Evolutionary conservation across 2,888 invertebrate genomes (phyloP).

Genomic region (Petrolisthes cinctipes): DNA sequence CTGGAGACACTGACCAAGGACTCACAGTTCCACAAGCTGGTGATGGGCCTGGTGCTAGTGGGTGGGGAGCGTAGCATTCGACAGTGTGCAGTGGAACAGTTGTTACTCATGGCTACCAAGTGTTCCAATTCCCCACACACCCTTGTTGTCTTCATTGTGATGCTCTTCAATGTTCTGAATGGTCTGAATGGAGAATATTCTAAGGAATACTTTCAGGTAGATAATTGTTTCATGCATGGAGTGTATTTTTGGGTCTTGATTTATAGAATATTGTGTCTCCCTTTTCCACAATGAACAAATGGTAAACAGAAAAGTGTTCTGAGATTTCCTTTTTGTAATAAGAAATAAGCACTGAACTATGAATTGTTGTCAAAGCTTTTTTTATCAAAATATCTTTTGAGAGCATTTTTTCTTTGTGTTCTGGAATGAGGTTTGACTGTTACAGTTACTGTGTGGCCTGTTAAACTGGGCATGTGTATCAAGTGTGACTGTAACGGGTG

Average conservation of each 20-base stretch:
- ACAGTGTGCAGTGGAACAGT: slow-evolving; percentile 85
- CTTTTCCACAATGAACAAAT: too few relatives aligned
- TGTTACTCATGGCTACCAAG: slow-evolving; percentile 85
- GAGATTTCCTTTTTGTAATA: too few relatives aligned
- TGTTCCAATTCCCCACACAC: slow-evolving; percentile 78
- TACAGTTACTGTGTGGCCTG: slow-evolving; percentile 78
- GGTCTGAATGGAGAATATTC: slow-evolving; percentile 78
- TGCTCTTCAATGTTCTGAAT: slow-evolving; percentile 78
- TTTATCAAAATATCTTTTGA: too few relatives aligned
- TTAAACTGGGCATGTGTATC: slow-evolving; percentile 75
- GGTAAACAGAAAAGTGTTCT: too few relatives aligned
- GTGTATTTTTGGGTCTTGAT: background rate
- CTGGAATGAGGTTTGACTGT: background rate
- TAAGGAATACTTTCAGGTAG: slow-evolving; percentile 80
- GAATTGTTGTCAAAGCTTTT: too few relatives aligned
- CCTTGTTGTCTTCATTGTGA: slow-evolving; percentile 77
- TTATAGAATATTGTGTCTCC: background rate
- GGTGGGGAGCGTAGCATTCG: slow-evolving; percentile 80
- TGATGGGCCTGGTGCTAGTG: slow-evolving; percentile 87
- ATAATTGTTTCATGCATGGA: background rate
- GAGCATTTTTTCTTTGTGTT: too few relatives aligned
- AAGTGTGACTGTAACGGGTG: slow-evolving; percentile 77
- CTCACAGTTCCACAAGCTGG: slow-evolving; percentile 84
- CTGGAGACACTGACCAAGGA: slow-evolving; percentile 86
- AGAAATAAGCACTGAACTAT: too few relatives aligned